Percentiles rank a stretch among this genome's conserved stretches.
phyloP scores from a whole-genome alignment of 2,113 vertebrate species.

The Eubucco bourcierii region DNA sequence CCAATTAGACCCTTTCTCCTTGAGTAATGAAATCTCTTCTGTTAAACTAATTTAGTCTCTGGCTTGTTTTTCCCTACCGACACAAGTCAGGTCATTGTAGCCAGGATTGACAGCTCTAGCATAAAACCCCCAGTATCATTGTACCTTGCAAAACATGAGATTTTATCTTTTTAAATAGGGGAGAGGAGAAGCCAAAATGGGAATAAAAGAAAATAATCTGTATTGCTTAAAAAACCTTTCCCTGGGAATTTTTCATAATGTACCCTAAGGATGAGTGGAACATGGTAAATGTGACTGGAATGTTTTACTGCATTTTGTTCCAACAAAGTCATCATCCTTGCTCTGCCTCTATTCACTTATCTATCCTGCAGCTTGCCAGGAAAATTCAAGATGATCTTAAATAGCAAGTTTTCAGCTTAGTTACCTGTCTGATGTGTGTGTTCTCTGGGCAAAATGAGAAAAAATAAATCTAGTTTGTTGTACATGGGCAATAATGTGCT shows the following conservation, averaged over 20 bases:
- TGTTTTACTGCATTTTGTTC: not conserved
- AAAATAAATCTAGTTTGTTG: not conserved
- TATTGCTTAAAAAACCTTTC: not conserved
- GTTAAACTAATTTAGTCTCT: not conserved
- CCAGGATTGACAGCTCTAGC: not conserved
- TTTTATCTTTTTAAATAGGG: not conserved
- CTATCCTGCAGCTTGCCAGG: not conserved
- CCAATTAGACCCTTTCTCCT: conserved; percentile 19
- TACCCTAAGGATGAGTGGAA: not conserved
- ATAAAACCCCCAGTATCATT: not conserved
- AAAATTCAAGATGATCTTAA: not conserved
- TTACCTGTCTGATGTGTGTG: not conserved
- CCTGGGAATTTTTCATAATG: not conserved
- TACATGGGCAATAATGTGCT: not conserved
- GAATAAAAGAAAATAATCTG: not conserved
- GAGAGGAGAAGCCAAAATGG: not conserved
- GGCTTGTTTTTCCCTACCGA: not conserved
- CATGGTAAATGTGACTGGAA: not conserved
- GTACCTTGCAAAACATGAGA: not conserved
- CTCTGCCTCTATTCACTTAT: not conserved
- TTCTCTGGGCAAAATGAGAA: not conserved
- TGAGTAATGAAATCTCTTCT: not conserved
- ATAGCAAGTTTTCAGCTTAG: not conserved
- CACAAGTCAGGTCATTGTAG: not conserved
- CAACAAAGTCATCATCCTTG: not conserved